Conservation (phyloP, 2,113 vertebrate species). For the Alectura lathami region DNA sequence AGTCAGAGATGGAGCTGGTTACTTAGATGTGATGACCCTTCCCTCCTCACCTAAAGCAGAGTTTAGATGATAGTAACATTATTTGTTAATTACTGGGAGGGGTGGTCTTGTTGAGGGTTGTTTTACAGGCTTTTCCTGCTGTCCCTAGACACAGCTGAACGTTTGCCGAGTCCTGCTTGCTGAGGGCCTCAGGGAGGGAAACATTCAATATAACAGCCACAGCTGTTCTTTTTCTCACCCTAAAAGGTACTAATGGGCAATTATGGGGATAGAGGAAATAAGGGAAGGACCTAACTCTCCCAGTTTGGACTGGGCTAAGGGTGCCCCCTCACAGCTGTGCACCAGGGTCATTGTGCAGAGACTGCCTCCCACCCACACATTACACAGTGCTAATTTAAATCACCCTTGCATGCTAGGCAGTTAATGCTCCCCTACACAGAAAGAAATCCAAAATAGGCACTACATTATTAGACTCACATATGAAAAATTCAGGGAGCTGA, state of each 20-base stretch:
- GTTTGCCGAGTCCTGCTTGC: background rate
- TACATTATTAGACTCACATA: background rate
- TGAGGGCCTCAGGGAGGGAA: background rate
- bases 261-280: background rate
- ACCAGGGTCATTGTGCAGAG: background rate
- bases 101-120: background rate
- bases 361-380: background rate
- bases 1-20: background rate
- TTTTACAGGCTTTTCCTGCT: background rate
- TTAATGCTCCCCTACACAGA: background rate
- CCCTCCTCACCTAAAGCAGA: background rate
- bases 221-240: background rate
- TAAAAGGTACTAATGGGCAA: background rate
- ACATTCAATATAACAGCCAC: background rate
- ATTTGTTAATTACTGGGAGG: background rate
- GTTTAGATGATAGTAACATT: background rate
- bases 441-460: background rate
- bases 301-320: background rate
- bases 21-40: background rate
- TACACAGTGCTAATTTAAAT: background rate
- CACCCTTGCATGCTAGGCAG: background rate
- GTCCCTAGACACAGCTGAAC: fast-evolving
- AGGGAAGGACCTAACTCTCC: background rate
- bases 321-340: background rate
- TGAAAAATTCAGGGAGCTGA: constrained; percentile 3